Percentiles rank a stretch among this genome's conserved stretches.
Evolutionary conservation across 2,113 vertebrate genomes (phyloP).

Genomic region (Lethenteron camtschaticum): DNA sequence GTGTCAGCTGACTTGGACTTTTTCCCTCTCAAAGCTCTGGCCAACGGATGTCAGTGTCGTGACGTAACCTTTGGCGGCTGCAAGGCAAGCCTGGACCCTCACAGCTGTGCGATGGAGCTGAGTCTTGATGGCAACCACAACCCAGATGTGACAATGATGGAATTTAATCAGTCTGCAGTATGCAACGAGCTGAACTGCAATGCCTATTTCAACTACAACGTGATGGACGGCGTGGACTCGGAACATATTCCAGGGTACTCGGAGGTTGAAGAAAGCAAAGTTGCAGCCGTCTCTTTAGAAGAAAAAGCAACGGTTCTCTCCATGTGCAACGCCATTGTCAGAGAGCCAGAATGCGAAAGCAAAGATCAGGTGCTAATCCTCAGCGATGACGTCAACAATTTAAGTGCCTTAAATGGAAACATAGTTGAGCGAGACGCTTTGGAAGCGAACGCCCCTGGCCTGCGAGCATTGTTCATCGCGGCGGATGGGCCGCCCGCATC

Average conservation of each 20-base stretch:
- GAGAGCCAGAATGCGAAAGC: not conserved
- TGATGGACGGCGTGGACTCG: not conserved
- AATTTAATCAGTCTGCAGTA: not conserved
- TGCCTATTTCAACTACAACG: constrained; percentile 1
- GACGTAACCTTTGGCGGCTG: not conserved
- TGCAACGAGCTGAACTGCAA: not conserved
- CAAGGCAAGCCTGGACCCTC: not conserved
- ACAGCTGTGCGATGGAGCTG: not conserved
- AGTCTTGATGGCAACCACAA: not conserved
- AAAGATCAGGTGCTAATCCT: not conserved
- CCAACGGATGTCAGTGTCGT: not conserved
- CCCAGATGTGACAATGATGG: constrained; percentile 1
- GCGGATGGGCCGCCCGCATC: constrained; percentile 5
- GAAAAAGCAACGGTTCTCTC: not conserved
- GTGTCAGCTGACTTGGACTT: not conserved
- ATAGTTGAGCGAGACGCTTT: not conserved
- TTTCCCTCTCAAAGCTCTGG: not conserved
- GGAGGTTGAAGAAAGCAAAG: constrained; percentile 1
- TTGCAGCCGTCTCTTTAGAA: not conserved
- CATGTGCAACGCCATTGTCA: not conserved
- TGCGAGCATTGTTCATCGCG: not conserved
- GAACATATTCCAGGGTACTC: constrained; percentile 4
- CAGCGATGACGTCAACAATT: not conserved
- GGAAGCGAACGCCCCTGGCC: not conserved
- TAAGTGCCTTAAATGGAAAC: constrained; percentile 1